These are phyloP conservation scores for Myanophis thanlyinensis DNA, from an alignment of 2,113 vertebrate genomes.

Conservation along the genomic window DNA sequence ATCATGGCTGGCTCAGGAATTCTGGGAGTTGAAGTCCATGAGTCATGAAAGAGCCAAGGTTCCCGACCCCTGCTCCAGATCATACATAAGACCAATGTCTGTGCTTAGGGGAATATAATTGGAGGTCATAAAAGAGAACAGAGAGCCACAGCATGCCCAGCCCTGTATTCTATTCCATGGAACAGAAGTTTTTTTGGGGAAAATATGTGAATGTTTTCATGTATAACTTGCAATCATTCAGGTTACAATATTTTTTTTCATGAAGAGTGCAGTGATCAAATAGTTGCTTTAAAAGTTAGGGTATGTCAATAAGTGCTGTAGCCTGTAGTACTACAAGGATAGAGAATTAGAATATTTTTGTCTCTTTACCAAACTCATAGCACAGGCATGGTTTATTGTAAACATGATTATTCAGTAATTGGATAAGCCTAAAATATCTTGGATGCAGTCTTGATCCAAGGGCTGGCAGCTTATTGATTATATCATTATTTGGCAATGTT, in stretches of 20 bases:
- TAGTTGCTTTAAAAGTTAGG: not conserved
- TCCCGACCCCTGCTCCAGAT: no score
- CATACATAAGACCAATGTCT: not conserved
- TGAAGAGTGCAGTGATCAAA: constrained; percentile 7
- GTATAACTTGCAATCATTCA: not conserved
- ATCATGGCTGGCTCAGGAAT: no score
- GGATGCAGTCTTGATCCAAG: constrained; percentile 62
- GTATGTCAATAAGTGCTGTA: constrained; percentile 16
- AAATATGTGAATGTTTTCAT: not conserved
- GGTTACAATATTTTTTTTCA: not conserved
- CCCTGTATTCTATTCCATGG: not conserved
- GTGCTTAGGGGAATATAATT: not conserved
- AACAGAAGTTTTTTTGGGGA: not conserved
- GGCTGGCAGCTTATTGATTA: constrained; percentile 67
- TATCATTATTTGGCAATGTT: constrained; percentile 69
- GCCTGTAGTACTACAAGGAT: constrained; percentile 22
- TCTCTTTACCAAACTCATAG: constrained; percentile 62
- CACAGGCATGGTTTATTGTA: constrained; percentile 58
- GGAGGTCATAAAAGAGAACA: not conserved
- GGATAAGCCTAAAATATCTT: constrained; percentile 70
- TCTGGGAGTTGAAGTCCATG: no score
- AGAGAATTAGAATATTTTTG: constrained; percentile 54
- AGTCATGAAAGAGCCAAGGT: no score
- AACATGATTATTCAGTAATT: constrained; percentile 69
- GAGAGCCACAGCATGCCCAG: not conserved